phyloP scores from a whole-genome alignment of 2,113 vertebrate genomes.

The Vulpes lagopus region DNA sequence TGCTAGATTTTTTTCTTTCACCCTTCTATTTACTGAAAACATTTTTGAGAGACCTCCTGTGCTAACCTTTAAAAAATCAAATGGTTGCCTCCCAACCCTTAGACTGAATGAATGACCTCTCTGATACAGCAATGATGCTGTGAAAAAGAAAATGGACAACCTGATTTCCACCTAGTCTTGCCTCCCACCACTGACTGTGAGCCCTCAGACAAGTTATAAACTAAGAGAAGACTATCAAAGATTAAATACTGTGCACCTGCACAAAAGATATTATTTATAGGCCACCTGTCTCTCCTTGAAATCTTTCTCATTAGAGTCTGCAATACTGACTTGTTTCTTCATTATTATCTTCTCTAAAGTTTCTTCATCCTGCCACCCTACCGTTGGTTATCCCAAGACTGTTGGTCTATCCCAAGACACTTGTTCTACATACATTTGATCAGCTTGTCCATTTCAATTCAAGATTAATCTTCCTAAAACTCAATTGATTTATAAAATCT shows the following conservation, averaged over 20 bases:
- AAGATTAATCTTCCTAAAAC: conserved; percentile 13
- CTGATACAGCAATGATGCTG: background rate
- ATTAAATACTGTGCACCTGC: background rate
- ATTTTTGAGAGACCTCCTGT: background rate
- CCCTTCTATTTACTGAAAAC: background rate
- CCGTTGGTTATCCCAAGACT: background rate
- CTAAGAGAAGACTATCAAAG: background rate
- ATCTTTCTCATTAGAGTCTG: background rate
- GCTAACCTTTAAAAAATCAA: background rate
- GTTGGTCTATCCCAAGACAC: background rate
- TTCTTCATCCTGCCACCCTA: background rate
- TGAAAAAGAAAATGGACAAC: background rate
- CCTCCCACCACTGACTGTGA: background rate
- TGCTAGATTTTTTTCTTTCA: background rate
- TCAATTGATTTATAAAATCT: background rate
- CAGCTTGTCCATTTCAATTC: background rate
- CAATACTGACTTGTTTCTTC: background rate
- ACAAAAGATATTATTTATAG: background rate
- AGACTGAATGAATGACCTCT: conserved; percentile 1
- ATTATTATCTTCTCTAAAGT: background rate
- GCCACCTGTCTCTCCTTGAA: background rate
- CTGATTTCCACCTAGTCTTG: background rate
- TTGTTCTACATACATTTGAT: background rate
- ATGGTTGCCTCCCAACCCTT: background rate
- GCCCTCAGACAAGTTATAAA: background rate